Evolutionary conservation across 2,797 vertebrate species (phyloP), one percentile per base, ranked within the genome.

Genomic region (Darevskia mixta): DNA sequence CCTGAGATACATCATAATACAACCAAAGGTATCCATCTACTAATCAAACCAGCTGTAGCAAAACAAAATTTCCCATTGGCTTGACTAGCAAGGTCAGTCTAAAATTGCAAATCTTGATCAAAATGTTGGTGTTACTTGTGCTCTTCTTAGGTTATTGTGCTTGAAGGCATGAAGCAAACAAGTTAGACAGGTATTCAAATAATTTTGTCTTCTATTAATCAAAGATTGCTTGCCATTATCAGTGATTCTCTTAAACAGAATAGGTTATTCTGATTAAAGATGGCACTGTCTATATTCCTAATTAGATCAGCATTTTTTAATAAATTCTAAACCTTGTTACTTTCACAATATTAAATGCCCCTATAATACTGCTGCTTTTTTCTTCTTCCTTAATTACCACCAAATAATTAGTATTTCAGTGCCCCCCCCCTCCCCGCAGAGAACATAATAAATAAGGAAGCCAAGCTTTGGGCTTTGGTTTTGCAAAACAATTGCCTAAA

Each of bases 371-470:
- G 15, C 3, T 49, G 18, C 64, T 27, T 67, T 67, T 9, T 89
- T 72, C 9, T 89, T 90, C 55, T 72, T 90, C 90, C 90, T 75
- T 3, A 41, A 23, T 87, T 91, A 73, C 0, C 83, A 79, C 69
- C 78, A 41, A 27, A 0, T 0, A 27, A 41, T 41, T 81, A 85
- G 82, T 5, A 45, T 88, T 86, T 79, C 38, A 84, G 72, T 38
- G 82, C 66, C 55, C n/a, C 38, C 38, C 35, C 27, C 25, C 4
- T 38, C 25, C 11, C 18, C 5, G 4, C 9, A 20, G 18, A 6
- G 27, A 72, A 72, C 17, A 64, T 61, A 18, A 84, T 73, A 64
- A 79, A 84, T 79, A 3, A 23, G 66, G 11, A 77, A 45, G 7
- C 75, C 84, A 84, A 83, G 66, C 17, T 17, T 67, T 78, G 55